Evolutionary conservation across 1,140 invertebrate genomes (phyloP), one percentile per base, ranked within the genome.

Genomic region (Thaumatotibia leucotreta): DNA sequence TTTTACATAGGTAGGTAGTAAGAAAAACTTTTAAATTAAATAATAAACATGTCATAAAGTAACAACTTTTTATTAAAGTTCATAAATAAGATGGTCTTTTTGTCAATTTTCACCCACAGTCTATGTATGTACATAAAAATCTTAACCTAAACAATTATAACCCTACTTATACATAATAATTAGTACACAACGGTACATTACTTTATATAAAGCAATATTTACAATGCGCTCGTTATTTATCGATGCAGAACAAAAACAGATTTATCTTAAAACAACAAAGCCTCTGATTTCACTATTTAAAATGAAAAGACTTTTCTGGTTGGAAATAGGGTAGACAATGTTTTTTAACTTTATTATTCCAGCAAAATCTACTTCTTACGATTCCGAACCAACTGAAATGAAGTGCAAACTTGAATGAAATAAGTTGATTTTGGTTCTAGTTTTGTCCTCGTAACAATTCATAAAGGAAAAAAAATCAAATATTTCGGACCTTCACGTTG

Each of bases 71-170:
- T 58, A 58, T 58, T 58, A 27, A 58, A 27, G 5, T 27, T 54
- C 11, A 58, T 58, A 58, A 58, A 58, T 58, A 49, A 17, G 10
- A 27, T 27, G 52, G 52, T 58, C 14, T 58, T 58, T 54, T 54
- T 58, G 24, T 27, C 23, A 27, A 27, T 11, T 29, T 27, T 58
- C 52, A 58, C 52, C 52, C 52, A 58, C 52, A 58, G 52, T 58
- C 52, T 58, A 27, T 58, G 24, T 58, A 58, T 58, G 23, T 58
- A 58, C 52, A 58, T 58, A 58, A 58, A 58, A 58, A 58, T 27
- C 52, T 58, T 58, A 58, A 58, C 52, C 52, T 58, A 58, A 45
- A 45, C n/a, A 58, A 14, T 54, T 54, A 27, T 31, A 27, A 14
- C 24, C 5, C 52, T 58, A 58, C 52, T 58, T 58, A 45, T 45